Percentiles rank a stretch among this genome's conserved stretches.
These are phyloP conservation scores for Agelastica alni DNA, from an alignment of 2,888 invertebrate genomes.

Conservation along the genomic window DNA sequence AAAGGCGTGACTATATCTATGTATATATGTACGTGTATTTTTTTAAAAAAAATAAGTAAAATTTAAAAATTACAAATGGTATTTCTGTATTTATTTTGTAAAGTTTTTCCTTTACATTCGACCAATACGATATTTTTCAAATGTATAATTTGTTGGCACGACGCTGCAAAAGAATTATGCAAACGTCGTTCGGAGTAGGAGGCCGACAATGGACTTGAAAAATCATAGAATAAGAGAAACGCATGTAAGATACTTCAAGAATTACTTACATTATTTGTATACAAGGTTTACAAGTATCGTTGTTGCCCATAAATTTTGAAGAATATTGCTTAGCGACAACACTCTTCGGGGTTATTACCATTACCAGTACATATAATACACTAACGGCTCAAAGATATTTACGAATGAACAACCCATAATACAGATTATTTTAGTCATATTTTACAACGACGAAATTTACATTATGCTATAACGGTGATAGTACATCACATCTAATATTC, in stretches of 20 bases:
- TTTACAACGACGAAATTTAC: not conserved
- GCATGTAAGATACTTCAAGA: slow-evolving; percentile 33
- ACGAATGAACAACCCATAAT: slow-evolving; percentile 5
- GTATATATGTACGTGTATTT: too few relatives aligned
- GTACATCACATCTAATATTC: too few relatives aligned
- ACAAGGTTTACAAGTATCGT: slow-evolving; percentile 25
- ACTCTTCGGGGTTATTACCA: slow-evolving; percentile 21
- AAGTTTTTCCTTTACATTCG: too few relatives aligned
- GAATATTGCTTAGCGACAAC: slow-evolving; percentile 27
- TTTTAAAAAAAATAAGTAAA: too few relatives aligned
- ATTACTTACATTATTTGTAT: slow-evolving; percentile 33
- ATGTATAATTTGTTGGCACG: too few relatives aligned
- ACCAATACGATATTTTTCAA: too few relatives aligned
- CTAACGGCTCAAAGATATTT: slow-evolving; percentile 12
- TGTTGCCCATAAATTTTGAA: slow-evolving; percentile 28
- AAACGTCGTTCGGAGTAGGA: slow-evolving; percentile 37
- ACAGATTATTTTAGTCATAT: slow-evolving; percentile 2
- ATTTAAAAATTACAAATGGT: too few relatives aligned
- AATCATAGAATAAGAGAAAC: slow-evolving; percentile 35
- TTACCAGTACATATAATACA: slow-evolving; percentile 16
- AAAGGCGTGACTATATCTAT: too few relatives aligned
- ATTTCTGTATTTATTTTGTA: too few relatives aligned
- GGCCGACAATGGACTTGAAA: slow-evolving; percentile 37
- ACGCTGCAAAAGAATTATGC: too few relatives aligned
- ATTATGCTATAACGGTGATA: not conserved